Evolutionary conservation across 1,140 invertebrate genomes (phyloP).

Genomic region (Brachionus angularis): DNA sequence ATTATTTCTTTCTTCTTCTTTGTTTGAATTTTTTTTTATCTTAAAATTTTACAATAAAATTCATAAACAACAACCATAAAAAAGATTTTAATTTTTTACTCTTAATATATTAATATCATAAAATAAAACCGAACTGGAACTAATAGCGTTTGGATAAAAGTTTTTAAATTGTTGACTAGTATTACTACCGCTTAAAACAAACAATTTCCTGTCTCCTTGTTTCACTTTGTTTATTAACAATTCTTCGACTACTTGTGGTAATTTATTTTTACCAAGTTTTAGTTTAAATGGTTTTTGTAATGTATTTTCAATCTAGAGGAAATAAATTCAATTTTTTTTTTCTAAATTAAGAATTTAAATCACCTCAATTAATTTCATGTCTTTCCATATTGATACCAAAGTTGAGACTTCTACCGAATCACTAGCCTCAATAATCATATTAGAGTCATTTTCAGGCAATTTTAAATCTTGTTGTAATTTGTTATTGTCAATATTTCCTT

Average conservation of each 20-base stretch:
- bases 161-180: slow-evolving; percentile 16
- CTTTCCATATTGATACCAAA: neutral
- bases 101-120: slow-evolving; percentile 31
- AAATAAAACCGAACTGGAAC: neutral
- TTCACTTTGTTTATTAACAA: slow-evolving; percentile 18
- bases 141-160: neutral
- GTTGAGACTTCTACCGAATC: slow-evolving; percentile 31
- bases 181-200: slow-evolving; percentile 15
- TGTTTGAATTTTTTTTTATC: no score
- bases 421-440: neutral
- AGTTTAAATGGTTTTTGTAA: slow-evolving; percentile 27
- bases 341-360: neutral
- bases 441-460: neutral
- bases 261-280: slow-evolving; percentile 27
- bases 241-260: slow-evolving; percentile 26
- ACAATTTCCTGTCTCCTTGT: slow-evolving; percentile 40
- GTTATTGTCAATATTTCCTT: slow-evolving; percentile 19
- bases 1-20: slow-evolving; percentile 1
- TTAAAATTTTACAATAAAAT: no score
- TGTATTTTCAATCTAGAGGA: neutral
- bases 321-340: neutral
- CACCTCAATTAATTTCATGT: slow-evolving; percentile 1
- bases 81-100: no score
- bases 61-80: no score
- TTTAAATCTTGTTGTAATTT: slow-evolving; percentile 32